Evolutionary conservation across 2,113 vertebrate species (phyloP).

Genomic region (Ameiurus melas): DNA sequence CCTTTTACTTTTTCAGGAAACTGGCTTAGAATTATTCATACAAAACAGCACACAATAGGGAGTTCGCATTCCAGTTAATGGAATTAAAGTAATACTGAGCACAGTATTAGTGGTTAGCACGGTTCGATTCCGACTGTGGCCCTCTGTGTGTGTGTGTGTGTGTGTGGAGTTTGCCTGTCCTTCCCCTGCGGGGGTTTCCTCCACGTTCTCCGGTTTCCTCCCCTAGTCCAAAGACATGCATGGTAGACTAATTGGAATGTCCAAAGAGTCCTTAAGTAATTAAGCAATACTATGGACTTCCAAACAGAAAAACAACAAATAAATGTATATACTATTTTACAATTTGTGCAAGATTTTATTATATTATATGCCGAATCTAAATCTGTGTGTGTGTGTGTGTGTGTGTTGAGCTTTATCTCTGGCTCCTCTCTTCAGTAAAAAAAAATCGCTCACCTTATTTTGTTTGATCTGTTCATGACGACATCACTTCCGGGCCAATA

Average conservation of each 20-base stretch:
- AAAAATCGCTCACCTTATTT: conserved; percentile 55
- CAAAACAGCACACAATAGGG: background rate
- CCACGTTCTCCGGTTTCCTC: too few species aligned
- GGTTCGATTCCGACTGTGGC: too few species aligned
- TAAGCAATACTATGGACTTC: background rate
- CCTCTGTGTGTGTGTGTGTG: too few species aligned
- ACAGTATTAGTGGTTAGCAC: too few species aligned
- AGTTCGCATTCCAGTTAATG: background rate
- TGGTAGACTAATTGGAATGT: too few species aligned
- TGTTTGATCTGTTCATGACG: conserved; percentile 59
- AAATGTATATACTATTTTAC: background rate
- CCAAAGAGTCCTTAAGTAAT: too few species aligned
- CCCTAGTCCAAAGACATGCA: too few species aligned
- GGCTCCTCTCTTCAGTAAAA: background rate
- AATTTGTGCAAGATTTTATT: background rate
- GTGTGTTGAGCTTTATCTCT: background rate
- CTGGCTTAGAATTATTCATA: background rate
- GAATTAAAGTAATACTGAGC: background rate
- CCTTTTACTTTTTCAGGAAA: background rate
- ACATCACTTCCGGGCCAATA: conserved; percentile 69
- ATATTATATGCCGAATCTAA: background rate
- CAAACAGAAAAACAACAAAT: too few species aligned
- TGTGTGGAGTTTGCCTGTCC: too few species aligned
- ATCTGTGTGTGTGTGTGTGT: background rate
- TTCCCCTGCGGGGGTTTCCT: too few species aligned